Conservation (phyloP, 2,888 invertebrate species). For the Digitonthophagus gazella region DNA sequence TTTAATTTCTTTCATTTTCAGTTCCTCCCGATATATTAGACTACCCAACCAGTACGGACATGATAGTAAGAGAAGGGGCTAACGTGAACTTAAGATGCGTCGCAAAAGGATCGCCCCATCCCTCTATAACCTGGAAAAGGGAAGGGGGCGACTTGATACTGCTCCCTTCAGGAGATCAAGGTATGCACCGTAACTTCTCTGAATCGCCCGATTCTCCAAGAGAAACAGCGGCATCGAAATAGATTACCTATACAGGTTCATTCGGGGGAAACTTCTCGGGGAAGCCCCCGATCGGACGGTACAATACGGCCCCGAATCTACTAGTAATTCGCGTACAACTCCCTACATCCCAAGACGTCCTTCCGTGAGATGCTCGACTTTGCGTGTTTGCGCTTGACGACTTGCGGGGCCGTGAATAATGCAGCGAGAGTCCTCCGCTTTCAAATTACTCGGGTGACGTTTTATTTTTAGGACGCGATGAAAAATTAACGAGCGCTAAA, state of each 20-base stretch:
- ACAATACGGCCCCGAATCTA: too few relatives aligned
- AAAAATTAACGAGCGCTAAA: not conserved
- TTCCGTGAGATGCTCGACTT: not conserved
- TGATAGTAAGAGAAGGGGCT: constrained; percentile 81
- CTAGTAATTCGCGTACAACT: not conserved
- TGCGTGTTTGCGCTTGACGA: not conserved
- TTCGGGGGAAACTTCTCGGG: not conserved
- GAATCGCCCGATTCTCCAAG: not conserved
- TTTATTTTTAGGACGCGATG: not conserved
- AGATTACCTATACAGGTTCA: not conserved
- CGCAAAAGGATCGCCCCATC: constrained; percentile 82
- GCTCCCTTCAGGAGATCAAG: constrained; percentile 65
- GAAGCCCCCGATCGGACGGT: not conserved
- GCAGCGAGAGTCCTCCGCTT: not conserved
- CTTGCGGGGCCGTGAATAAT: not conserved
- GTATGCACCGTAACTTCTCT: constrained; percentile 52
- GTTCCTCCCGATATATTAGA: constrained; percentile 86
- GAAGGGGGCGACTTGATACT: constrained; percentile 71
- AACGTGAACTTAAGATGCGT: constrained; percentile 84
- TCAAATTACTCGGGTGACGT: not conserved
- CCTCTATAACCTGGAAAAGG: constrained; percentile 83
- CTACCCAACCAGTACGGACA: constrained; percentile 82
- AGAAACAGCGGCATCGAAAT: not conserved
- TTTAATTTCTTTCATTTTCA: constrained; percentile 47
- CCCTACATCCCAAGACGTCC: not conserved